A percentile compares a stretch with the other conserved stretches of the same genome.
These are phyloP conservation scores for Sesia apiformis DNA, from an alignment of 2,888 invertebrate species.

Conservation along the genomic window DNA sequence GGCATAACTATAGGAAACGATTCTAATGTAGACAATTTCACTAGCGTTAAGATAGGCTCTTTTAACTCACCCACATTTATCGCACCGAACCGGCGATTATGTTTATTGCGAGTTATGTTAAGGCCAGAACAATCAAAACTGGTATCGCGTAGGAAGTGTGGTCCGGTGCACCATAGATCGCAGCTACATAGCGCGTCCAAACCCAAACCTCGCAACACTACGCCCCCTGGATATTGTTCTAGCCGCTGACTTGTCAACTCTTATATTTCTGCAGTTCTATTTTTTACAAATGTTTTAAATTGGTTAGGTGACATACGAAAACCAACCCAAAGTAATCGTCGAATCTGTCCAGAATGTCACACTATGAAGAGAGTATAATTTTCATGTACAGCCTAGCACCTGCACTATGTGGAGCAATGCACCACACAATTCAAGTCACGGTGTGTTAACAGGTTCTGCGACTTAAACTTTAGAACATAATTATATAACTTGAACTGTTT, in stretches of 20 bases:
- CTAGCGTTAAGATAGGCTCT: background rate
- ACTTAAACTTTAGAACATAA: slow-evolving; percentile 13
- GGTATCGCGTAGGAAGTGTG: background rate
- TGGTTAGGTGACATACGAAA: slow-evolving; percentile 6
- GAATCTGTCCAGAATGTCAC: slow-evolving; percentile 17
- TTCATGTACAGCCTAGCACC: slow-evolving; percentile 12
- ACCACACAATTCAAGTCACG: slow-evolving; percentile 19
- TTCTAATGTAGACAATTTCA: background rate
- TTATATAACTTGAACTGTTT: slow-evolving; percentile 2
- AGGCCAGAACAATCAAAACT: too few relatives aligned
- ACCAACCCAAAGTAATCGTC: slow-evolving; percentile 13
- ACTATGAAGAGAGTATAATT: slow-evolving; percentile 7
- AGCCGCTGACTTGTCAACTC: background rate
- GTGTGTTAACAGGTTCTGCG: slow-evolving; percentile 13
- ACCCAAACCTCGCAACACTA: background rate
- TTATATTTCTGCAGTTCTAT: slow-evolving; percentile 10
- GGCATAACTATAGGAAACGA: background rate
- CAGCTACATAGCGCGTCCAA: background rate
- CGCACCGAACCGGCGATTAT: background rate
- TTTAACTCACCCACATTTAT: background rate
- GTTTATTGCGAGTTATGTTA: too few relatives aligned
- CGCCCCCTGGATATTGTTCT: slow-evolving; percentile 3
- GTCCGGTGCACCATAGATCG: slow-evolving; percentile 2
- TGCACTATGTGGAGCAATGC: too few relatives aligned
- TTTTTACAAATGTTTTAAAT: slow-evolving; percentile 14